phyloP scores from a whole-genome alignment of 2,797 vertebrate genomes.

The Bradypodion ventrale region DNA sequence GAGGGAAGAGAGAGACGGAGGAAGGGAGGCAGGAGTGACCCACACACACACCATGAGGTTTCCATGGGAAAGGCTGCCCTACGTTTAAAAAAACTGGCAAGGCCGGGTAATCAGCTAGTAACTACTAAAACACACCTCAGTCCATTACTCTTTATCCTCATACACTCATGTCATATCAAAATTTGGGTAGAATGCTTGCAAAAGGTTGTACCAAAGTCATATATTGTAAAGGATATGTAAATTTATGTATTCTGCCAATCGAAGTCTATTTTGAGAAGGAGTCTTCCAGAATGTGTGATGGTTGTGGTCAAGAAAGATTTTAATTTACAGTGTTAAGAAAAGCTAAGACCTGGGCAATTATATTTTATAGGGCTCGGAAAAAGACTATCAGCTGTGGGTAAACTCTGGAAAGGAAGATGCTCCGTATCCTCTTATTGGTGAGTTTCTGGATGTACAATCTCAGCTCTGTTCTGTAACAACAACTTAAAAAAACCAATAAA shows the following conservation, averaged over 20 bases:
- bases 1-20: too few species aligned
- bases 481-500: background rate
- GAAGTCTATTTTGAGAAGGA: background rate
- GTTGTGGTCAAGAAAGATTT: conserved; percentile 16
- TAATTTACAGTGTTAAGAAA: conserved; percentile 4
- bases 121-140: background rate
- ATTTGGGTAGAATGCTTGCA: background rate
- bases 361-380: conserved; percentile 83
- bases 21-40: too few species aligned
- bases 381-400: conserved; percentile 93
- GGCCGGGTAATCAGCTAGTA: too few species aligned
- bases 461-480: background rate
- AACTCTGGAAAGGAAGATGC: conserved; percentile 92
- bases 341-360: conserved; percentile 25
- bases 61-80: too few species aligned
- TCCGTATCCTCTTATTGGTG: conserved; percentile 95
- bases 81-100: too few species aligned
- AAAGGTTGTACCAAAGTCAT: background rate
- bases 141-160: background rate
- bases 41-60: too few species aligned
- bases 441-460: conserved; percentile 64
- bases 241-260: conserved; percentile 16
- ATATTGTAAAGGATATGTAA: background rate
- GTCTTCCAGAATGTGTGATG: background rate
- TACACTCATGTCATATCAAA: background rate